Evolutionary conservation across 1,140 invertebrate species (phyloP).

Genomic region (Bombyx mandarina): DNA sequence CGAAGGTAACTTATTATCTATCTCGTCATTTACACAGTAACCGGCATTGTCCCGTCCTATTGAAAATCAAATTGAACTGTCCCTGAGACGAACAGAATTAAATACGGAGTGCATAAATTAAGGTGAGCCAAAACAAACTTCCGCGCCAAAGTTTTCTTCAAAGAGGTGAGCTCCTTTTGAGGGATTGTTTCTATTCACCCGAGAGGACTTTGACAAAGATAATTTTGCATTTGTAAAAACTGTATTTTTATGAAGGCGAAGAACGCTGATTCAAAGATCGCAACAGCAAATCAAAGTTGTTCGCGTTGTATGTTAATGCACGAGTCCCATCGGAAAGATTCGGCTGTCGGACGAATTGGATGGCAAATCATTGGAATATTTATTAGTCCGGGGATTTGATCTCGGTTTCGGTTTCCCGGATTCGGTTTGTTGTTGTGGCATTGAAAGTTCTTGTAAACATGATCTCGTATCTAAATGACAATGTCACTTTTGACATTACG

Average conservation of each 20-base stretch:
- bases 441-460: constrained; percentile 23
- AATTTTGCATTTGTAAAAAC: not conserved
- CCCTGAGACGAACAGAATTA: constrained; percentile 41
- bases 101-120: constrained; percentile 56
- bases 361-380: constrained; percentile 56
- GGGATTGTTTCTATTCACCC: constrained; percentile 30
- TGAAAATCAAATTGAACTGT: constrained; percentile 45
- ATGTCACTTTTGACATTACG: constrained; percentile 4
- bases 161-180: constrained; percentile 43
- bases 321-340: constrained; percentile 50
- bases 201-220: constrained; percentile 3
- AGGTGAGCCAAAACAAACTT: constrained; percentile 46
- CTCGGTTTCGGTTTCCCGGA: constrained; percentile 8
- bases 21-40: constrained; percentile 13
- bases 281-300: constrained; percentile 16
- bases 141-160: constrained; percentile 31
- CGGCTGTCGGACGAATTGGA: constrained; percentile 44
- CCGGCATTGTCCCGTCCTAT: constrained; percentile 39
- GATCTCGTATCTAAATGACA: constrained; percentile 5
- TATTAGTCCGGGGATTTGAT: constrained; percentile 44
- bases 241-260: constrained; percentile 1
- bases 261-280: not conserved
- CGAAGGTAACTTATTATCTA: constrained; percentile 27
- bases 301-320: constrained; percentile 40
- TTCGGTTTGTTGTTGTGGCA: constrained; percentile 25